Evolutionary conservation across 2,888 invertebrate genomes (phyloP), one percentile per base, ranked within the genome.

Genomic region (Panopea generosa): DNA sequence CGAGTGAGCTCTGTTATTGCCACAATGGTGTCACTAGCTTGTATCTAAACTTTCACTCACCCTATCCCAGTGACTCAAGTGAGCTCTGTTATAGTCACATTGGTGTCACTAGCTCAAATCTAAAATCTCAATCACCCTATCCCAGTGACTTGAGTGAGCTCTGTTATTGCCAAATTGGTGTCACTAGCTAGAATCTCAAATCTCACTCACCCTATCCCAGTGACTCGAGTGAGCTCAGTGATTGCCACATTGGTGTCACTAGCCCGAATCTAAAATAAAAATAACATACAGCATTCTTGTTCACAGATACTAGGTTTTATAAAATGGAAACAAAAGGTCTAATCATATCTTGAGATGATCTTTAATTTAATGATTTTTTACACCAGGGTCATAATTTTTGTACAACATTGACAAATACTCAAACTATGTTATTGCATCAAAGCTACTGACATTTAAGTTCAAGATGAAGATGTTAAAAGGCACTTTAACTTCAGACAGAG

Each of bases 21-120:
- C 75, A 94, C 93, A 83, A 93, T 95, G 6, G 93, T 94, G 80
- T 95, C 94, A 93, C 96, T 95, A 72, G 94, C 94, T 77, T 95
- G 94, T 71, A 96, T 96, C 95, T 95, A 87, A 49, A 91, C n/a
- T n/a, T n/a, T n/a, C n/a, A n/a, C n/a, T 77, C 88, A 93, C 93
- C 96, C 96, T 79, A 96, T 96, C 1, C 96, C 96, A 22, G 95
- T 94, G 0, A 96, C 95, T 89, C 95, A 93, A 0, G 95, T 95
- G 29, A 96, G 90, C 57, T 95, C 92, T 90, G 93, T 95, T 60
- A 96, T 95, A n/a, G 95, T 95, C 75, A 94, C 93, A 83, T 93
- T 95, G 6, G 93, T 94, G 80, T 95, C 94, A 93, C 96, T 95
- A 72, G 94, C 94, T 77, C 95, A 94, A 71, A 96, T 96, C 95